These are phyloP conservation scores for Drosophila parabipectinata DNA, from an alignment of 1,140 invertebrate genomes.

Conservation along the genomic window DNA sequence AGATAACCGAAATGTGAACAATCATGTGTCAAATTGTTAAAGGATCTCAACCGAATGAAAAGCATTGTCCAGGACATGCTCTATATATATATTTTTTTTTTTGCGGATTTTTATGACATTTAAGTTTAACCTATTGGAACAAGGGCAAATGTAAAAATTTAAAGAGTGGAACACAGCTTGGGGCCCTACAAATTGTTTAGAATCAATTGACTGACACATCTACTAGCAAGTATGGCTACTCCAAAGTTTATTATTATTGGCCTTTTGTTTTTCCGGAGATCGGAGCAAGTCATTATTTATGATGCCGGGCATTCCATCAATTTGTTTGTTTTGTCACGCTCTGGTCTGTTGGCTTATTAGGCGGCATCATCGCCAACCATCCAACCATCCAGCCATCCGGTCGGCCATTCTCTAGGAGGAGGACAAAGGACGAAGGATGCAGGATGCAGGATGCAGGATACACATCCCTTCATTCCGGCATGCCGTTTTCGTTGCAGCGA, in stretches of 20 bases:
- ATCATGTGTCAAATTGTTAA: slow-evolving; percentile 43
- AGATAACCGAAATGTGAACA: slow-evolving; percentile 51
- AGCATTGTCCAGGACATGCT: slow-evolving; percentile 17
- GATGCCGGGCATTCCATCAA: slow-evolving; percentile 60
- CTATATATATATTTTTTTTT: slow-evolving; percentile 25
- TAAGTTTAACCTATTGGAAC: neutral
- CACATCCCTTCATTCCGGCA: slow-evolving; percentile 12
- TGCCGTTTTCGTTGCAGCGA: slow-evolving; percentile 31
- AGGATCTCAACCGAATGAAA: slow-evolving; percentile 20
- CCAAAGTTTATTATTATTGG: slow-evolving; percentile 24
- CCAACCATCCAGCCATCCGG: slow-evolving; percentile 1
- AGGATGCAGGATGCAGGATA: neutral
- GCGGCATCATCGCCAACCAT: slow-evolving; percentile 28
- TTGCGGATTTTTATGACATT: slow-evolving; percentile 16
- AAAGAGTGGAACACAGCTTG: neutral
- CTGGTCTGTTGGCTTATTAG: slow-evolving; percentile 59
- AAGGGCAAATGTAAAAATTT: neutral
- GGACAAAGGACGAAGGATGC: neutral
- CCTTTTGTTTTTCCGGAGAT: slow-evolving; percentile 33
- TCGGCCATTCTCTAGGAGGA: neutral
- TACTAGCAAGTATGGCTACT: neutral
- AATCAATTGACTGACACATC: slow-evolving; percentile 17
- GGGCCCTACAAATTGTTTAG: neutral
- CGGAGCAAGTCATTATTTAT: slow-evolving; percentile 58
- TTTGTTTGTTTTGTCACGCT: slow-evolving; percentile 69